Evolutionary conservation across 2,797 vertebrate species (phyloP), one percentile per base, ranked within the genome.

Genomic region (Pogonophryne albipinna): DNA sequence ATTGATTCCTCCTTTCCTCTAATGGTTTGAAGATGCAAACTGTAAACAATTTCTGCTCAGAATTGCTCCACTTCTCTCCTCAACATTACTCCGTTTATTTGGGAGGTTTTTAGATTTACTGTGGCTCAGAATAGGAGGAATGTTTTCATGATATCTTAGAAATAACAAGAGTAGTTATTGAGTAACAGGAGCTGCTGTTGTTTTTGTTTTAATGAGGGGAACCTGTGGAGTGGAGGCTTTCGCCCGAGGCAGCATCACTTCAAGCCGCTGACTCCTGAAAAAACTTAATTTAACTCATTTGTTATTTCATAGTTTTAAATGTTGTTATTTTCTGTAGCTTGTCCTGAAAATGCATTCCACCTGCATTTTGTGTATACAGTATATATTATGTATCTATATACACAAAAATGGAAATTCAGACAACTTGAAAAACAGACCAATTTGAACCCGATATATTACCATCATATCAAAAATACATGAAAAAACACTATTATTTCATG

Each of bases 41-140:
- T 66, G 58, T 58, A 78, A 84, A 79, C 56, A 76, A 66, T 55
- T 59, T 61, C 56, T 38, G 63, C 23, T 66, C 23, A 17, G 31
- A 63, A 3, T 6, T 50, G 23, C 20, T 55, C 1, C 56, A 61
- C 44, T 34, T 6, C 45, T 1, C 27, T 3, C 6, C 57, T 59
- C 41, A n/a, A 47, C 68, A 47, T 60, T n/a, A 45, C n/a, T 13
- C 52, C 0, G 3, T 56, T 61, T n/a, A 51, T 56, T 60, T n/a
- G 7, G n/a, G 31, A 19, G 58, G 41, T 65, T 77, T 75, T 61
- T 44, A 65, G 13, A 74, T 73, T 49, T 19, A 31, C 19, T 74
- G 34, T 38, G 23, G 62, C 51, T 57, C 45, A n/a, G 66, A 66
- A 47, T 4, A 8, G 11, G n/a, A 78, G 66, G 1, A 58, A 52